These are phyloP conservation scores for Epistrophella euchroma DNA, from an alignment of 2,888 invertebrate species.

Conservation along the genomic window DNA sequence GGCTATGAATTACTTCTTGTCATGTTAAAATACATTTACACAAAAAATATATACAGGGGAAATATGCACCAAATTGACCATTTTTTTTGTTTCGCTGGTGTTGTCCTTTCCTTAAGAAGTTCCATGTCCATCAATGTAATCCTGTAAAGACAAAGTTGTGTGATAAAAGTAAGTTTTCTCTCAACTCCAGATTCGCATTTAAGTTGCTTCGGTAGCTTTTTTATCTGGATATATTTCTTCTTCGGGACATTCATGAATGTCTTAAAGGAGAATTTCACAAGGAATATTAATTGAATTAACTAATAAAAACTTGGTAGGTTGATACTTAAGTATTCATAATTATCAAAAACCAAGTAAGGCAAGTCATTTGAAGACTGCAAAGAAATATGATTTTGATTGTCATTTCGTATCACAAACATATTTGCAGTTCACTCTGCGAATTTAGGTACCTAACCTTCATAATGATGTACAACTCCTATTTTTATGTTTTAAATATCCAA, in stretches of 20 bases:
- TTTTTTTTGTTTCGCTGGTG: conserved; percentile 20
- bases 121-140: conserved; percentile 71
- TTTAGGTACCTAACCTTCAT: too few species aligned
- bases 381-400: too few species aligned
- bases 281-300: too few species aligned
- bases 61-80: conserved; percentile 59
- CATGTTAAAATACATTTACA: conserved; percentile 44
- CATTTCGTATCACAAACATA: too few species aligned
- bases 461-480: too few species aligned
- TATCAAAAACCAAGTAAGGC: too few species aligned
- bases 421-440: too few species aligned
- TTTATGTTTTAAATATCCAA: too few species aligned
- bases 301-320: too few species aligned
- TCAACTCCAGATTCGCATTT: conserved; percentile 69
- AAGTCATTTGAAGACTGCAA: too few species aligned
- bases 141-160: conserved; percentile 71
- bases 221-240: conserved; percentile 29
- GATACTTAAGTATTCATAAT: too few species aligned
- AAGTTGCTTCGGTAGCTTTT: conserved; percentile 45
- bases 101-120: conserved; percentile 62
- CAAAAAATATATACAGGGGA: conserved; percentile 3
- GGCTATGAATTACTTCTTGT: conserved; percentile 23
- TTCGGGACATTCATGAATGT: neutral
- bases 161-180: conserved; percentile 68
- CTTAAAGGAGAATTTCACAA: conserved; percentile 2